These are phyloP conservation scores for Platycercus adscitus DNA, from an alignment of 2,113 vertebrate genomes.

Conservation along the genomic window DNA sequence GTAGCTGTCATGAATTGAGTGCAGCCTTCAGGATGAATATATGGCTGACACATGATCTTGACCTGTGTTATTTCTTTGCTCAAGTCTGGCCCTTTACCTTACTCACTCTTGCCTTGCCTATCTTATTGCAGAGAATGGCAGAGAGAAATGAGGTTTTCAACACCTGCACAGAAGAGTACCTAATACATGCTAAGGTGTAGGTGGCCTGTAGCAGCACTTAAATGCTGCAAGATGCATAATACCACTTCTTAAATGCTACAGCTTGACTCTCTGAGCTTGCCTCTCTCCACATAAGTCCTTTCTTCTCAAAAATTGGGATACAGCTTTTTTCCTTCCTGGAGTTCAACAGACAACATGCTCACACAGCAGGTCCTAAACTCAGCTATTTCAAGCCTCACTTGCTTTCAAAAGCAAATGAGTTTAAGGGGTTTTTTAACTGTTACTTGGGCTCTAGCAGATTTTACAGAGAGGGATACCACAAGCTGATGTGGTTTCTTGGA, in stretches of 20 bases:
- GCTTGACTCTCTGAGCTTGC: not conserved
- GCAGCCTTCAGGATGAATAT: not conserved
- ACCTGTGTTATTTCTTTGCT: not conserved
- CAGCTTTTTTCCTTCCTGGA: not conserved
- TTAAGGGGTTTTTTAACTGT: accelerated
- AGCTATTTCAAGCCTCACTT: not conserved
- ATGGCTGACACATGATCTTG: not conserved
- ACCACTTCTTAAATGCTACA: not conserved
- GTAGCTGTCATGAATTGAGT: not conserved
- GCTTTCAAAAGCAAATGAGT: not conserved
- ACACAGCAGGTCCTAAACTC: not conserved
- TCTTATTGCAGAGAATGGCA: not conserved
- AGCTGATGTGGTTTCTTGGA: not conserved
- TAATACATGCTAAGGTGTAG: not conserved
- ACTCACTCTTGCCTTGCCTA: not conserved
- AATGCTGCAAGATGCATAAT: not conserved
- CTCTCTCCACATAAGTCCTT: not conserved
- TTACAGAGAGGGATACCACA: not conserved
- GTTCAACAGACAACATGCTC: not conserved
- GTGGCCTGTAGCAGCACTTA: not conserved
- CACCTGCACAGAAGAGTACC: not conserved
- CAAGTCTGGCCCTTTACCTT: not conserved
- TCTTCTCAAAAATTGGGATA: not conserved
- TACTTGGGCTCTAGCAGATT: not conserved
- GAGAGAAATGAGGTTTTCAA: not conserved